Evolutionary conservation across 1,140 invertebrate genomes (phyloP), one percentile per base, ranked within the genome.

Genomic region (Drosophila sp.): DNA sequence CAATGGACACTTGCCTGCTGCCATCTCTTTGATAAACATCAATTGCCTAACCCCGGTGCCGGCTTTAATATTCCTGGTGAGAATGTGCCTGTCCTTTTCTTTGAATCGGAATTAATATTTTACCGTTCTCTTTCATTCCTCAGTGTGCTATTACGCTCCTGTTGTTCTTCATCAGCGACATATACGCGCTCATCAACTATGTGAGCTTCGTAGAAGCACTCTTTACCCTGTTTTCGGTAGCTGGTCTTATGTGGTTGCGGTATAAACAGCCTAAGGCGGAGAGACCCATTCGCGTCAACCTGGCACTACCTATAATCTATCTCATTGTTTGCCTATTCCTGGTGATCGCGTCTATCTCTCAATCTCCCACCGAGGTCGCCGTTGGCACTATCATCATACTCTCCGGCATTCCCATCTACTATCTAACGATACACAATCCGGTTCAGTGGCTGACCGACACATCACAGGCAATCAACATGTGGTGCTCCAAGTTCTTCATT

Each of bases 101-200:
- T 21, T 21, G 4, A 21, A 21, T 21, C 4, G 4, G 4, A 21
- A 43, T 25, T 1, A 0, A 0, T 0, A 8, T 36, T 7, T 62
- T n/a, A 25, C 41, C 11, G 51, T 41, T 18, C 8, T 50, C 16
- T 45, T 71, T 67, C 72, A 78, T 86, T 90, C 65, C 95, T 13
- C 93, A 97, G 96, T 96, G 95, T 78, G 79, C 96, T 58, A 93
- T 98, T 45, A 98, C 98, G 0, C 90, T 99, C 27, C 89, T 95
- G 7, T 94, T 98, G 79, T 92, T 99, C n/a, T 93, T 96, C 75
- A 96, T 96, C 25, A 94, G 95, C 82, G 96, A 99, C 91, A 95
- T 98, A n/a, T 97, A 97, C 92, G 94, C 94, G 3, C 94, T 99
- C 13, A 98, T 99, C 70, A 97, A 98, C 91, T 99, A 98, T 92